phyloP scores from a whole-genome alignment of 2,113 vertebrate species.

The Neotragus pygmaeus region DNA sequence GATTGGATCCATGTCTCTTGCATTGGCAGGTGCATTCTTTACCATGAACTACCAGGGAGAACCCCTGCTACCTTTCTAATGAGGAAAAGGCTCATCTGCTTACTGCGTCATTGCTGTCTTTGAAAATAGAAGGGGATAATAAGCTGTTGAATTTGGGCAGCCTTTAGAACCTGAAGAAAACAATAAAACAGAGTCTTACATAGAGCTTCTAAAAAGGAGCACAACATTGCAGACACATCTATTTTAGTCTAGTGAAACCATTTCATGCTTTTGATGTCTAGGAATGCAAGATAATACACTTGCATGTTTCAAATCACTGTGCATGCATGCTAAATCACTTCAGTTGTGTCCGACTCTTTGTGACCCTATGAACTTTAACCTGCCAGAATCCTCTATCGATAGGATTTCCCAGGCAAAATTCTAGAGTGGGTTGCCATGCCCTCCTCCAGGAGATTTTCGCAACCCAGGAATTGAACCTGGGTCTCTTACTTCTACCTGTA shows the following conservation, averaged over 20 bases:
- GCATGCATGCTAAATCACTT: not conserved
- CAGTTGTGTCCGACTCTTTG: too few species aligned
- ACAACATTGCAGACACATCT: not conserved
- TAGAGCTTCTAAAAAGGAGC: not conserved
- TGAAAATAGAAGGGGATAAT: not conserved
- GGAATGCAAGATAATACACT: not conserved
- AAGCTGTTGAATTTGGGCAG: not conserved
- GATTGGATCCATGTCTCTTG: too few species aligned
- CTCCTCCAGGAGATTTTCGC: not conserved
- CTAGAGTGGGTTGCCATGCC: too few species aligned
- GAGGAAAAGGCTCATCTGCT: not conserved
- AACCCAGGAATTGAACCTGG: not conserved
- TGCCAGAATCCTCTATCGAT: too few species aligned
- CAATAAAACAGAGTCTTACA: not conserved
- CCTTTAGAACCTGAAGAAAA: not conserved
- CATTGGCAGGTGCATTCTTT: not conserved
- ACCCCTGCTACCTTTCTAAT: not conserved
- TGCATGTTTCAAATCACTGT: not conserved
- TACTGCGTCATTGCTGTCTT: not conserved
- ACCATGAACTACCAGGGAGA: not conserved
- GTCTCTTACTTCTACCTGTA: not conserved
- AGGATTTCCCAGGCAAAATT: too few species aligned
- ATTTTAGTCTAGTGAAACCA: not conserved
- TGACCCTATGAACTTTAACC: too few species aligned
- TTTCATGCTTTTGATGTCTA: not conserved